These are phyloP conservation scores for Podabrus alpinus DNA, from an alignment of 2,888 invertebrate species.

Conservation along the genomic window DNA sequence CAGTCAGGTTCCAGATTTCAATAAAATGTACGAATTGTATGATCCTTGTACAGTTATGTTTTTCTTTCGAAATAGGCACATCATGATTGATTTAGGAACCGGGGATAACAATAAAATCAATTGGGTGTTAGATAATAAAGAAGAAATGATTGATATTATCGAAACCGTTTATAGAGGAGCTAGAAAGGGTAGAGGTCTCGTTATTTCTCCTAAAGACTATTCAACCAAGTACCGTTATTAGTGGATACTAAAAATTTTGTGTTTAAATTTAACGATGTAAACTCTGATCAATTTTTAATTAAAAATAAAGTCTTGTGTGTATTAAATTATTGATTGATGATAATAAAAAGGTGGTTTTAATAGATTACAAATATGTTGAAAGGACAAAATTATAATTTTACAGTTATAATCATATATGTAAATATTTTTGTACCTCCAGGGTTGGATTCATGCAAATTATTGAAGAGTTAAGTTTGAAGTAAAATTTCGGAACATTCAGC, in stretches of 20 bases:
- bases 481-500: too few relatives aligned
- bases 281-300: too few relatives aligned
- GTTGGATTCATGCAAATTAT: too few relatives aligned
- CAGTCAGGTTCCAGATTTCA: constrained; percentile 97
- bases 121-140: constrained; percentile 98
- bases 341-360: too few relatives aligned
- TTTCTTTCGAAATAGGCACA: constrained; percentile 99
- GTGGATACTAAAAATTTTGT: background rate
- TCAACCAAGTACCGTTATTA: constrained; percentile 99
- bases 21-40: constrained; percentile 98
- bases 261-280: background rate
- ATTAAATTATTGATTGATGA: too few relatives aligned
- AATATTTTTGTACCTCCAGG: too few relatives aligned
- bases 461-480: too few relatives aligned
- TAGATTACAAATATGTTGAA: too few relatives aligned
- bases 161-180: constrained; percentile 98
- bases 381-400: too few relatives aligned
- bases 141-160: constrained; percentile 99
- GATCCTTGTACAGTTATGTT: constrained; percentile 99
- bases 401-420: too few relatives aligned
- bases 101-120: constrained; percentile 99
- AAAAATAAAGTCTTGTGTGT: too few relatives aligned
- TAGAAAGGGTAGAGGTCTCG: constrained; percentile 97
- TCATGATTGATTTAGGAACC: constrained; percentile 99
- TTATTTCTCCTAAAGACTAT: constrained; percentile 99